phyloP scores from a whole-genome alignment of 2,888 invertebrate genomes.

The Conomelus anceps region DNA sequence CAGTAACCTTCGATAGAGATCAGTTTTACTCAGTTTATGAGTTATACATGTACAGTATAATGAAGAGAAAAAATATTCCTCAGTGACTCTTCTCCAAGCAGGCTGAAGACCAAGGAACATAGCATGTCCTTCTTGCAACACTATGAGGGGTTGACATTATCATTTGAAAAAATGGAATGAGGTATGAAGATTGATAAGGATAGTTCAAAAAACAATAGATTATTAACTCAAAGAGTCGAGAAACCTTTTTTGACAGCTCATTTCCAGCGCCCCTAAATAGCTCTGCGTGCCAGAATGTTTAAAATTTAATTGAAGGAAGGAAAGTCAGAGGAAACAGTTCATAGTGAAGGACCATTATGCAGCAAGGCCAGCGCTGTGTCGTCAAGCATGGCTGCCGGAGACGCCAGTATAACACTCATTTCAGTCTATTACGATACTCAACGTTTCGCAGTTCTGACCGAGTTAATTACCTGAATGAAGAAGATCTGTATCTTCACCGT shows the following conservation, averaged over 20 bases:
- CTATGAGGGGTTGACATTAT: too few relatives aligned
- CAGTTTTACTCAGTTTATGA: too few relatives aligned
- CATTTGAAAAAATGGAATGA: too few relatives aligned
- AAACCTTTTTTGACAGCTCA: not conserved
- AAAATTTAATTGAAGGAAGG: not conserved
- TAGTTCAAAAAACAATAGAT: too few relatives aligned
- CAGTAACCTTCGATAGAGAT: too few relatives aligned
- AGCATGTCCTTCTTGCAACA: too few relatives aligned
- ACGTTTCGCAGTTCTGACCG: not conserved
- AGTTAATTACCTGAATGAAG: not conserved
- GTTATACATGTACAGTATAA: too few relatives aligned
- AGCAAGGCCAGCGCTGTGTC: not conserved
- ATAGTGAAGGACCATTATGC: not conserved
- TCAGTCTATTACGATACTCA: not conserved
- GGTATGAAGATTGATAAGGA: too few relatives aligned
- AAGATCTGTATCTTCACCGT: not conserved
- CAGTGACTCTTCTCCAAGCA: too few relatives aligned
- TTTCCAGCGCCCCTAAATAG: not conserved
- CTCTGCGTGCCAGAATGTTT: not conserved
- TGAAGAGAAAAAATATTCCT: too few relatives aligned
- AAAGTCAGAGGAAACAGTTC: not conserved
- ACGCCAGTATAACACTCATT: not conserved
- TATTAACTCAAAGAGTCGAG: not conserved
- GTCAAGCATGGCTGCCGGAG: not conserved
- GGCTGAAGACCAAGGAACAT: too few relatives aligned